Evolutionary conservation across 2,888 invertebrate genomes (phyloP), one percentile per base, ranked within the genome.

Genomic region (Mesochorus sp.): DNA sequence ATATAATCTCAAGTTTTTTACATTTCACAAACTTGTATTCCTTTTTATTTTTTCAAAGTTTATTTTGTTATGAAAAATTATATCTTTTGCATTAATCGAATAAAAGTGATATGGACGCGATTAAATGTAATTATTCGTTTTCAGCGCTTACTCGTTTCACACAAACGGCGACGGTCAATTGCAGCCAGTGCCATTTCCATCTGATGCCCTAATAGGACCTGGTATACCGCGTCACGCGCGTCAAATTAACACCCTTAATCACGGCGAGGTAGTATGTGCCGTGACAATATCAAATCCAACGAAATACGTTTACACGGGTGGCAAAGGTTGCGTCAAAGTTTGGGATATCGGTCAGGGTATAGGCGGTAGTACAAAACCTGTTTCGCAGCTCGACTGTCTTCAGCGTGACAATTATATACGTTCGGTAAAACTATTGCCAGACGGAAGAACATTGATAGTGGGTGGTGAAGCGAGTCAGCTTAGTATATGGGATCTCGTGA

Each of bases 231-330:
- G 97, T 66, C 97, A 96, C 88, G 97, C 97, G 51, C 93, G 97
- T 10, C 96, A 96, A 89, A 96, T 97, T 84, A 97, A 97, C 89
- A 97, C 97, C 4, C 91, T 99, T 80, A 96, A 96, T 79, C 99
- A 99, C 91, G 99, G 99, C 4, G 99, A 99, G 91, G 97, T 99
- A 47, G 99, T 99, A 34, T 99, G 99, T 91, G 99, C 98, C 0
- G 99, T 99, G 57, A 98, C 99, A 59, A 95, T 99, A 89, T 96
- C 97, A 73, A 92, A 94, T 88, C 95, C 96, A 76, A 95, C 96
- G 80, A 94, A 97, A 85, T 96, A 97, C 91, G 97, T 98, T n/a
- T 99, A 98, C 92, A 99, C 99, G 0, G 99, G 98, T 24, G 98
- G 98, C 80, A 99, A 98, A 92, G 97, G 97, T 73, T 97, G 97